Evolutionary conservation across 2,888 invertebrate genomes (phyloP).

Genomic region (Aleiodes alternator): DNA sequence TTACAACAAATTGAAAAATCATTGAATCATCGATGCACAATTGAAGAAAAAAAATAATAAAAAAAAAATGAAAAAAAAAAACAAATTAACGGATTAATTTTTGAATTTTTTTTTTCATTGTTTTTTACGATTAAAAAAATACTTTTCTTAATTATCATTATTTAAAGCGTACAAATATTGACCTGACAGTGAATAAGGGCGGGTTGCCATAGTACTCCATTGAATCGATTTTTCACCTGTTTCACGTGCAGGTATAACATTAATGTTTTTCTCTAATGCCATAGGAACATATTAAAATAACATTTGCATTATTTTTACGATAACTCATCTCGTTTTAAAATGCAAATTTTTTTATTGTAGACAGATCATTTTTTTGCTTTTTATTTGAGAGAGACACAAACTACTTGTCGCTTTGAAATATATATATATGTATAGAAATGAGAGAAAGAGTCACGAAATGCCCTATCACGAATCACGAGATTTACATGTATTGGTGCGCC

Average conservation of each 20-base stretch:
- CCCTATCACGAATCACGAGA: constrained; percentile 49
- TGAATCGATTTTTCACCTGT: constrained; percentile 64
- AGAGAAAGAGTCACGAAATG: constrained; percentile 59
- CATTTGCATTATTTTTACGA: constrained; percentile 4
- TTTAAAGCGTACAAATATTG: constrained; percentile 59
- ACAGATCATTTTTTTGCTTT: background rate
- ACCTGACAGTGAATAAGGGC: constrained; percentile 62
- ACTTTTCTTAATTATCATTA: background rate
- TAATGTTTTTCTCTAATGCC: constrained; percentile 29
- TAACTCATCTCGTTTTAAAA: background rate
- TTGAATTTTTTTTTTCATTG: constrained; percentile 2
- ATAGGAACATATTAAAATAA: constrained; percentile 14
- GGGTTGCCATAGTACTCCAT: constrained; percentile 69
- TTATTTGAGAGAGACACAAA: background rate
- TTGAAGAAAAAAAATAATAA: background rate
- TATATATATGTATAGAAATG: constrained; percentile 53
- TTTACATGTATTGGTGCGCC: constrained; percentile 33
- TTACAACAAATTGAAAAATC: background rate
- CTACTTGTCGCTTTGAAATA: constrained; percentile 11
- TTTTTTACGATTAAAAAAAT: background rate
- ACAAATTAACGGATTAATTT: too few relatives aligned
- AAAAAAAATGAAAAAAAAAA: background rate
- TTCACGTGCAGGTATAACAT: constrained; percentile 22
- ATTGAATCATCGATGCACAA: background rate
- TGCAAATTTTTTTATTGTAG: background rate